phyloP scores from a whole-genome alignment of 2,113 vertebrate species.

The Bos javanicus region DNA sequence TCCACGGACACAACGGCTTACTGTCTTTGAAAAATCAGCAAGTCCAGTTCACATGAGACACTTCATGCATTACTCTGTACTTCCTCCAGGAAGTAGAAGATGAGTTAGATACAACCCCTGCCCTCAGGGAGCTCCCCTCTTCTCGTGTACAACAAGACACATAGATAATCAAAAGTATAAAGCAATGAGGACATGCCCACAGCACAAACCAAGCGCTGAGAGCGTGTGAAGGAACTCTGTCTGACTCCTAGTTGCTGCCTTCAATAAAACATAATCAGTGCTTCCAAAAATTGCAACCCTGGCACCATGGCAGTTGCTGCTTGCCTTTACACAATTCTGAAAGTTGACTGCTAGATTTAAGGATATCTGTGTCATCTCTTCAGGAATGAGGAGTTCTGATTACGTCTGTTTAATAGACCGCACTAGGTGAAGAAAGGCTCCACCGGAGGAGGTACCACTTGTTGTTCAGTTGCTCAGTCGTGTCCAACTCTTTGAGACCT shows the following conservation, averaged over 20 bases:
- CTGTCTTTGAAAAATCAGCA: neutral
- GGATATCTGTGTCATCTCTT: neutral
- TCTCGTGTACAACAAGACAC: neutral
- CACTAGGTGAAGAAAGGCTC: neutral
- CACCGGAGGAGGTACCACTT: neutral
- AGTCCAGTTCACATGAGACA: neutral
- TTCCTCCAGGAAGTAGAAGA: neutral
- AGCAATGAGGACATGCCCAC: accelerated
- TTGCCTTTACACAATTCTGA: neutral
- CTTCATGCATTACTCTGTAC: neutral
- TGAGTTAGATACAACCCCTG: accelerated
- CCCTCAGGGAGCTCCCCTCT: neutral
- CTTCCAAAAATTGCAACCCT: too few species aligned
- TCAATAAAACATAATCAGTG: neutral
- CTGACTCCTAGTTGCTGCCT: neutral
- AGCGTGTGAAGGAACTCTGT: neutral
- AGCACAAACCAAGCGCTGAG: neutral
- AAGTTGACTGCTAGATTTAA: neutral
- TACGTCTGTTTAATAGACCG: neutral
- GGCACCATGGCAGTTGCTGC: neutral
- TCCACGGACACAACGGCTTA: neutral
- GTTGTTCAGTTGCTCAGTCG: neutral
- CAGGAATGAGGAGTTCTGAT: neutral
- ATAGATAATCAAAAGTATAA: neutral
- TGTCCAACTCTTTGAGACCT: neutral